Base-by-base conservation (phyloP, 2,113 vertebrate genomes). In the Ceyx cyanopectus region DNA sequence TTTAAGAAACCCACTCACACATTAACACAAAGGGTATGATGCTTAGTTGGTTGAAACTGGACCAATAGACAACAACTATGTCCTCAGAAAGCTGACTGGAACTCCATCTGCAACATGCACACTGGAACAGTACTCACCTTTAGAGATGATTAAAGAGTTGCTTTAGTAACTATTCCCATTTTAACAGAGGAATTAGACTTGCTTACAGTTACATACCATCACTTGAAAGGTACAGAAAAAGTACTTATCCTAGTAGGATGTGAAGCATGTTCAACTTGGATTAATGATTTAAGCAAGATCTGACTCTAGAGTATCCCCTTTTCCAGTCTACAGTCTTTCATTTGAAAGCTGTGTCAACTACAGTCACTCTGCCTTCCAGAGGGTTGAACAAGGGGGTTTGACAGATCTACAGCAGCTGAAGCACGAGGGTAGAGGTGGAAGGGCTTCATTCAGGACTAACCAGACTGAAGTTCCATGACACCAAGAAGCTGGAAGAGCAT, bases 281-380 rank as follows among this genome's bases (percentile, higher is more conserved):
- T 24, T 24, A 26, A 46, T 19, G 45, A 30, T 10, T 26, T 4
- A 9, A 69, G 17, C 14, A 61, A 81, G 43, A 54, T 45, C 45
- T 12, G 37, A 45, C 21, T 43, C 32, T 13, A 10, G 23, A 16
- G 29, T 5, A 29, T 14, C 40, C 40, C 48, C 45, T 76, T 87
- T 19, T 40, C 27, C 7, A 0, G 17, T 6, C 62, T 57, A 13
- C 0, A 0, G 68, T 22, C 37, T 67, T 43, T 11, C 48, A 45
- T 70, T 34, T 41, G 11, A 32, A n/a, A 85, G 57, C 14, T 5
- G 29, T 2, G 30, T 43, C 78, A 92, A 51, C 40, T 40, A 24
- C 62, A 91, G 77, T 19, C 92, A 34, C 87, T 2, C 46, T 57
- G 53, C 61, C 75, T 94, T 94, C 92, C 91, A 91, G 90, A 90